Base-by-base conservation (phyloP, 2,888 invertebrate species). In the Protonemura montana region DNA sequence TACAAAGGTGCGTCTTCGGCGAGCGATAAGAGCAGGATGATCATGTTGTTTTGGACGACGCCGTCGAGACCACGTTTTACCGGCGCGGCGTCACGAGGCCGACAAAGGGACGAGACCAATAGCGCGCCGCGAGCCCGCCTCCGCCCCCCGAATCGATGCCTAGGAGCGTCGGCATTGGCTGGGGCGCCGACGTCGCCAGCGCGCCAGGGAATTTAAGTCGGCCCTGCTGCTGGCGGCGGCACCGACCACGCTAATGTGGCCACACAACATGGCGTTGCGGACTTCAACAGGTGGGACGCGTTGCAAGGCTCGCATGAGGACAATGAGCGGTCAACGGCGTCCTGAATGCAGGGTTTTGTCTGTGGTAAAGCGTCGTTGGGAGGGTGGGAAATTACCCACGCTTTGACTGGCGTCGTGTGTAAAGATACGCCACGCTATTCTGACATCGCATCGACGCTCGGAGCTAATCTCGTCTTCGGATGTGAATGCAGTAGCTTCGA, bases 51-150 rank as follows among this genome's bases (percentile, higher is more conserved):
- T 35, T 35, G 5, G 59, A 21, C 59, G 59, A 21, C 59, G 59
- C 16, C 59, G 59, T 59, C 59, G 59, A 59, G 59, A 59, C 16
- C 59, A 59, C 21, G 59, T 10, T 59, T 59, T 81, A 30, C 81
- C 81, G 81, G 21, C 76, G 76, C 84, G 76, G 59, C 84, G 76
- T 21, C 81, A 81, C 81, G 30, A 29, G 7, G 10, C 6, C 16
- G 84, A 86, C 86, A 85, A 86, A 87, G 85, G 86, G 86, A 87
- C 86, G 83, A 87, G 86, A 86, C 87, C 87, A 87, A 87, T 87
- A 77, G 85, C 29, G 77, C 76, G 25, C 82, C 35, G 35, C 26
- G 87, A 85, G 78, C 82, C 86, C 87, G 87, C 87, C 87, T 87
- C 80, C 85, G 30, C 76, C 41, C 78, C 30, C 35, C 27, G 80